These are phyloP conservation scores for Capitella teleta DNA, from an alignment of 1,140 invertebrate species.

Conservation along the genomic window DNA sequence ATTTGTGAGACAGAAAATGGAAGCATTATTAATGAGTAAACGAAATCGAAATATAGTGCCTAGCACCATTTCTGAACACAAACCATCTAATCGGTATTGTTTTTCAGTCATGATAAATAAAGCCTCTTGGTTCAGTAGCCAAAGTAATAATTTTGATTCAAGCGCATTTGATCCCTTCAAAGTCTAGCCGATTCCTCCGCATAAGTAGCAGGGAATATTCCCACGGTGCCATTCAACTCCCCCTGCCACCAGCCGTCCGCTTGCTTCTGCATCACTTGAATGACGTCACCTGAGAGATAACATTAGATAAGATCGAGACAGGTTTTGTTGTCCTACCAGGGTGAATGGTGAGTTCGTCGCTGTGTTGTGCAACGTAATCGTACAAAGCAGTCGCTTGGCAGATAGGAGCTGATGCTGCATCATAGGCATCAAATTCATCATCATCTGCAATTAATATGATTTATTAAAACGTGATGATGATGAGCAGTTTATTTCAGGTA, in stretches of 20 bases:
- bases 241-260: conserved; percentile 93
- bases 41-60: no score
- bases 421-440: conserved; percentile 37
- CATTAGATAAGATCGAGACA: neutral
- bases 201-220: conserved; percentile 86
- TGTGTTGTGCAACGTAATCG: conserved; percentile 72
- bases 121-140: no score
- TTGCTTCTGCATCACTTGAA: conserved; percentile 79
- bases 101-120: no score
- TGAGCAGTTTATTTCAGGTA: neutral
- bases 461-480: neutral
- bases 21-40: no score
- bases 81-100: no score
- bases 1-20: no score
- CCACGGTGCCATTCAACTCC: conserved; percentile 68
- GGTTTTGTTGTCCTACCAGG: conserved; percentile 48
- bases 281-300: conserved; percentile 59
- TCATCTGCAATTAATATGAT: conserved; percentile 13
- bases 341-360: conserved; percentile 73
- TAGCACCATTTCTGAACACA: no score
- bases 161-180: no score
- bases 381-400: conserved; percentile 72
- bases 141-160: no score
- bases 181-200: conserved; percentile 55
- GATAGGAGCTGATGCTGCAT: conserved; percentile 33